Base-by-base conservation (phyloP, 2,113 vertebrate species). In the Progne subis region DNA sequence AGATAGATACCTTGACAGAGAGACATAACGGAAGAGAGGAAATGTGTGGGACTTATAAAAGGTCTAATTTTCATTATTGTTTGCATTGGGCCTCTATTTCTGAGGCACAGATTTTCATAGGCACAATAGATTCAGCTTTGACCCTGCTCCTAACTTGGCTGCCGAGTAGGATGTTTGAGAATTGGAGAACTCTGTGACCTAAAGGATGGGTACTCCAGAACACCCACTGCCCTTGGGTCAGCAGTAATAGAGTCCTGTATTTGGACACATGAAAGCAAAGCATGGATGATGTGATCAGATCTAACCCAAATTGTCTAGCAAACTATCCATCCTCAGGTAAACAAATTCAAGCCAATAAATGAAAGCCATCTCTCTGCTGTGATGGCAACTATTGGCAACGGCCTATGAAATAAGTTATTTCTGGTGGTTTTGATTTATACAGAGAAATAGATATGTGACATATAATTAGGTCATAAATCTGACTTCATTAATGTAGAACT, bases 371-470 rank as follows among this genome's bases (percentile, higher is more conserved):
- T 85, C 82, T 95, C 86, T 60, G 64, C 46, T 4, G 0, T 59
- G 55, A 77, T 71, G 60, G 82, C 79, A 83, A 63, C 39, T 86
- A 55, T 92, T 93, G 75, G 71, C 68, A 75, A 17, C 74, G 64
- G 90, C 76, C 52, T 91, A 86, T 84, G 85, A 92, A 92, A 79
- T 93, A 95, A 95, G 95, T 96, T 96, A 83, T 82, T 94, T 94
- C 82, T 92, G 41, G 71, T 94, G 82, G 18, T 50, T 96, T 93
- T 94, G 90, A 90, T 92, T 96, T 96, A 94, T 82, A 88, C 53
- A 94, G 79, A 83, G 68, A 93, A 82, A 90, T 71, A 93, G 14
- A 91, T 90, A 88, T 64, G 52, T 81, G 84, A 56, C 43, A 34
- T 61, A 83, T 74, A 92, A 90, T 91, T 93, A 93, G 34, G 49